A percentile compares a stretch with the other conserved stretches of the same genome.
Conservation (phyloP, 1,140 invertebrate species). For the Mylabris phalerata region DNA sequence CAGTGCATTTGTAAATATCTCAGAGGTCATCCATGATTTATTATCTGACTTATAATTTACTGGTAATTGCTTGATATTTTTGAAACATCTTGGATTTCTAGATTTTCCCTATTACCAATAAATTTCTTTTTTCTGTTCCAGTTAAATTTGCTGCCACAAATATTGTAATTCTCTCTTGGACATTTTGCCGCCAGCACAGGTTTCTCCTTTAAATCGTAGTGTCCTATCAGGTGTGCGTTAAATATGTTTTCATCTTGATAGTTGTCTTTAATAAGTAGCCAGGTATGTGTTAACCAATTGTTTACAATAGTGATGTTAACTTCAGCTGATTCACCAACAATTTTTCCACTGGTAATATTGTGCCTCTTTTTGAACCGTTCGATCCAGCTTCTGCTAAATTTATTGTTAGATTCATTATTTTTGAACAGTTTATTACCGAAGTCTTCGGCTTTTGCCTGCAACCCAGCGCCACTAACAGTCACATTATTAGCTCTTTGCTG, state of each 20-base stretch:
- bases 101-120: conserved; percentile 29
- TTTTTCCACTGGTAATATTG: conserved; percentile 1
- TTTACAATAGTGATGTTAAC: neutral
- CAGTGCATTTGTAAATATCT: neutral
- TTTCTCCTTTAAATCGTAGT: conserved; percentile 34
- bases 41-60: conserved; percentile 40
- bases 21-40: conserved; percentile 43
- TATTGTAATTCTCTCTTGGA: conserved; percentile 43
- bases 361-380: neutral
- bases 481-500: conserved; percentile 5
- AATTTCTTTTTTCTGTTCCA: conserved; percentile 44
- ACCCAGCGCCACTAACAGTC: neutral
- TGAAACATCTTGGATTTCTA: conserved; percentile 5
- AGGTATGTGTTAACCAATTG: conserved; percentile 4
- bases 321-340: neutral
- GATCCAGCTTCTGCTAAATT: neutral
- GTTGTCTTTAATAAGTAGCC: conserved; percentile 17
- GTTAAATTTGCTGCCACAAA: conserved; percentile 35
- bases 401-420: neutral
- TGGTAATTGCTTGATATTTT: conserved; percentile 34
- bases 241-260: conserved; percentile 36
- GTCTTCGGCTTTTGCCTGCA: conserved; percentile 2
- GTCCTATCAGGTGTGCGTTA: conserved; percentile 39
- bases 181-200: conserved; percentile 28
- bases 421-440: conserved; percentile 1